Conservation (phyloP, 2,113 vertebrate species). For the Synodontis membranacea region DNA sequence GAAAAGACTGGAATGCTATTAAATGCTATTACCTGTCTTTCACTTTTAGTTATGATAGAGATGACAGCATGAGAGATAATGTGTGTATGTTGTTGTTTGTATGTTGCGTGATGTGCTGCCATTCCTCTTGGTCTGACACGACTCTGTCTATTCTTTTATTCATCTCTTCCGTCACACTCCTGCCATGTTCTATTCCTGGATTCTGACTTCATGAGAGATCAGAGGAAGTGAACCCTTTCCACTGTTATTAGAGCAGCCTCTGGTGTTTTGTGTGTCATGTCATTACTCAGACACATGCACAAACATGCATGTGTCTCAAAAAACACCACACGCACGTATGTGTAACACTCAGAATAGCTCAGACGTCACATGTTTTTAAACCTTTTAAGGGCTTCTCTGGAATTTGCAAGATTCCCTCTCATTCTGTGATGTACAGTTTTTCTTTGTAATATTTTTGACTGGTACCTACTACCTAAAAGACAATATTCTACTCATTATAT, state of each 20-base stretch:
- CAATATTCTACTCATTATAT: neutral
- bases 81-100: neutral
- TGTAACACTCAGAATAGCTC: neutral
- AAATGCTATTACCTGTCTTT: too few relatives aligned
- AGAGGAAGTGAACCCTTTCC: neutral
- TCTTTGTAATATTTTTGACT: neutral
- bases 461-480: neutral
- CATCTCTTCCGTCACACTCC: neutral
- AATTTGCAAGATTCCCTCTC: neutral
- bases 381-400: neutral
- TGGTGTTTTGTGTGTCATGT: conserved; percentile 8
- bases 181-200: conserved; percentile 1
- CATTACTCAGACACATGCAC: conserved; percentile 20
- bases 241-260: conserved; percentile 31
- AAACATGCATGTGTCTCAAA: conserved; percentile 6
- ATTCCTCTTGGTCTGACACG: conserved; percentile 4
- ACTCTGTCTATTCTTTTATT: conserved; percentile 12
- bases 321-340: neutral
- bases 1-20: neutral
- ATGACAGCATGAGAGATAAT: conserved; percentile 12
- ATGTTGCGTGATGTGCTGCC: neutral
- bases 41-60: neutral
- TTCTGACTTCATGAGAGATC: conserved; percentile 7
- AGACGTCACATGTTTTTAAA: neutral
- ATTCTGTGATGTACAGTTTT: neutral